These are phyloP conservation scores for Perizoma flavofasciatum DNA, from an alignment of 2,888 invertebrate species.

Conservation along the genomic window DNA sequence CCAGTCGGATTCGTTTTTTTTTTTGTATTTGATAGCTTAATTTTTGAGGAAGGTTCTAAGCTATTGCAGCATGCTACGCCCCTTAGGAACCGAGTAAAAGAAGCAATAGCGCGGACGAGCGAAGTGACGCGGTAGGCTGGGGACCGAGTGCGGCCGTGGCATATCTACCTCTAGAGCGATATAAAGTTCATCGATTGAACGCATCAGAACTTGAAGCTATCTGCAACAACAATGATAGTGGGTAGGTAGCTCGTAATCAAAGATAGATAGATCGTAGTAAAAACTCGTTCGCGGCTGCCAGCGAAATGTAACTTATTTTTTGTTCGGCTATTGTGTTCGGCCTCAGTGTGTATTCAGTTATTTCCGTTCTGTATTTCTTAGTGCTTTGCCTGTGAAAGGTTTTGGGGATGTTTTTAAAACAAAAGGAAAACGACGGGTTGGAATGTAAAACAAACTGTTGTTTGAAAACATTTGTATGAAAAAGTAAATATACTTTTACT, in stretches of 20 bases:
- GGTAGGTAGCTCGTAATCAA: neutral
- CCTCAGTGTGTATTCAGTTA: slow-evolving; percentile 13
- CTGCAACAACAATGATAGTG: slow-evolving; percentile 2
- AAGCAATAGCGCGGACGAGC: too few species aligned
- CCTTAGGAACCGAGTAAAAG: too few species aligned
- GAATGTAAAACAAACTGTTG: neutral
- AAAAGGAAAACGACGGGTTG: slow-evolving; percentile 3
- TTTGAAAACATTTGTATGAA: neutral
- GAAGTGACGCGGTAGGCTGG: too few species aligned
- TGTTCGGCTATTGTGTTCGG: slow-evolving; percentile 12
- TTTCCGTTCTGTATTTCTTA: slow-evolving; percentile 23
- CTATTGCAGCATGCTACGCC: too few species aligned
- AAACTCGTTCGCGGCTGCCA: slow-evolving; percentile 11
- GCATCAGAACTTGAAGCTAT: slow-evolving; percentile 8
- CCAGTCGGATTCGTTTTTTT: too few species aligned
- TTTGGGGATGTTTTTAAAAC: slow-evolving; percentile 11
- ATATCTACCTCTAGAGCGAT: too few species aligned
- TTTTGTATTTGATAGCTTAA: too few species aligned
- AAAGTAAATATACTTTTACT: too few species aligned
- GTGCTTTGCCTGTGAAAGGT: slow-evolving; percentile 12
- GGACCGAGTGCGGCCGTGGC: too few species aligned
- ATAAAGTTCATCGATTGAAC: neutral
- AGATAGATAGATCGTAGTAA: neutral
- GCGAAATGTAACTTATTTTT: slow-evolving; percentile 16
- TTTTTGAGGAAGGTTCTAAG: too few species aligned